Percentiles rank a stretch among this genome's conserved stretches.
These are phyloP conservation scores for Lamellibrachia satsuma DNA, from an alignment of 2,888 invertebrate genomes.

Conservation along the genomic window DNA sequence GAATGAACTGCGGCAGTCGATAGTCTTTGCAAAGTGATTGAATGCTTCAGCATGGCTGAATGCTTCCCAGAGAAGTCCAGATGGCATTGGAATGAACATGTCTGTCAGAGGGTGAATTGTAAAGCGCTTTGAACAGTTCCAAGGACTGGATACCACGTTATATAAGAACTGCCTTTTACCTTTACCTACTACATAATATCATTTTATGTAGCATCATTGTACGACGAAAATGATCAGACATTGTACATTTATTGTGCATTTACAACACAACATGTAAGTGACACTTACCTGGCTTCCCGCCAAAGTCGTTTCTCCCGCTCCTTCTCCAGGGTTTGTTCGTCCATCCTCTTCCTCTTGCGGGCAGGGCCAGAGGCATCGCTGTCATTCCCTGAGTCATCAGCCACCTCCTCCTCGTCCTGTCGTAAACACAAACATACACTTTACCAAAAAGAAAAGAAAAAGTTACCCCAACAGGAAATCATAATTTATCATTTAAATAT, in stretches of 20 bases:
- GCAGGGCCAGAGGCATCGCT: slow-evolving; percentile 53
- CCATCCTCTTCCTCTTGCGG: slow-evolving; percentile 60
- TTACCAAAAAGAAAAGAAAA: background rate
- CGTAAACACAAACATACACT: background rate
- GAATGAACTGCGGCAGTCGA: too few relatives aligned
- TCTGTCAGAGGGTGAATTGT: too few relatives aligned
- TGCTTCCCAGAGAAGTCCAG: too few relatives aligned
- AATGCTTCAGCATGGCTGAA: too few relatives aligned
- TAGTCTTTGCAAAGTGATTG: too few relatives aligned
- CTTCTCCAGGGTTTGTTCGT: slow-evolving; percentile 67
- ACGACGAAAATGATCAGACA: too few relatives aligned
- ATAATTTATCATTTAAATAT: too few relatives aligned
- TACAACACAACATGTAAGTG: background rate
- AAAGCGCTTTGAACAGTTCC: too few relatives aligned
- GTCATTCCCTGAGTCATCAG: slow-evolving; percentile 64
- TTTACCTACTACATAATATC: too few relatives aligned
- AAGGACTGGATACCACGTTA: too few relatives aligned
- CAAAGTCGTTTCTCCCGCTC: slow-evolving; percentile 79
- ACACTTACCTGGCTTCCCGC: slow-evolving; percentile 75
- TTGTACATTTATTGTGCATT: background rate
- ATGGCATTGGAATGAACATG: too few relatives aligned
- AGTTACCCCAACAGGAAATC: background rate
- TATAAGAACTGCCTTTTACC: too few relatives aligned
- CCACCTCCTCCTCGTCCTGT: slow-evolving; percentile 45
- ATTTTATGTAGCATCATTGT: background rate